Conservation (phyloP, 2,888 invertebrate genomes). For the Girardia tigrina region DNA sequence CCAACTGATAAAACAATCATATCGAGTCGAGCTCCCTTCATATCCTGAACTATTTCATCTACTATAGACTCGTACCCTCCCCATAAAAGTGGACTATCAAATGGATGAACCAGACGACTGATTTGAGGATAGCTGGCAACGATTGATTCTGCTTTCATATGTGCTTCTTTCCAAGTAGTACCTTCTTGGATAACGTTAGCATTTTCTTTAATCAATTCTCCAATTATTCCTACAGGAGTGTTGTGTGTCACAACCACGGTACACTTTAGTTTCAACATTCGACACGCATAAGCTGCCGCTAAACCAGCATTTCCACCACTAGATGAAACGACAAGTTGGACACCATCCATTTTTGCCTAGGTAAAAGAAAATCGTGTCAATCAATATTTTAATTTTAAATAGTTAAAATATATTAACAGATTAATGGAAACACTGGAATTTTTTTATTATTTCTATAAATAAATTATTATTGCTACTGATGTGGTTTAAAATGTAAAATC, state of each 20-base stretch:
- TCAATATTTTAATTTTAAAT: no score
- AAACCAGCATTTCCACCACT: conserved; percentile 54
- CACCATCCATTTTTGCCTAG: conserved; percentile 5
- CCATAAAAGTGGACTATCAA: conserved; percentile 52
- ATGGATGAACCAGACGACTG: conserved; percentile 49
- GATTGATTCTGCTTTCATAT: conserved; percentile 41
- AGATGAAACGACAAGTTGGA: conserved; percentile 45
- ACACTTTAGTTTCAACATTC: conserved; percentile 46
- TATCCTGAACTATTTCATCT: conserved; percentile 48
- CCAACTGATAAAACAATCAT: conserved; percentile 52
- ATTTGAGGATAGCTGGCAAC: neutral
- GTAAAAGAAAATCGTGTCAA: neutral
- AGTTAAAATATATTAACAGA: no score
- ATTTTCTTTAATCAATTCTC: conserved; percentile 43
- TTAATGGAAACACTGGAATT: no score
- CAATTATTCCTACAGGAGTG: conserved; percentile 40
- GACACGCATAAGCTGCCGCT: conserved; percentile 51
- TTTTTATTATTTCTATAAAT: no score
- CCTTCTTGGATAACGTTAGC: conserved; percentile 50
- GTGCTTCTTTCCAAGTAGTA: conserved; percentile 50
- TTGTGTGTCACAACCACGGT: conserved; percentile 50
- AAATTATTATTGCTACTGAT: no score
- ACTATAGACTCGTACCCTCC: conserved; percentile 51
- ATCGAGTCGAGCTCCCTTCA: conserved; percentile 46
- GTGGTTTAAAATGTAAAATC: no score